phyloP scores from a whole-genome alignment of 2,797 vertebrate species.

The Zenarchopterus dispar region DNA sequence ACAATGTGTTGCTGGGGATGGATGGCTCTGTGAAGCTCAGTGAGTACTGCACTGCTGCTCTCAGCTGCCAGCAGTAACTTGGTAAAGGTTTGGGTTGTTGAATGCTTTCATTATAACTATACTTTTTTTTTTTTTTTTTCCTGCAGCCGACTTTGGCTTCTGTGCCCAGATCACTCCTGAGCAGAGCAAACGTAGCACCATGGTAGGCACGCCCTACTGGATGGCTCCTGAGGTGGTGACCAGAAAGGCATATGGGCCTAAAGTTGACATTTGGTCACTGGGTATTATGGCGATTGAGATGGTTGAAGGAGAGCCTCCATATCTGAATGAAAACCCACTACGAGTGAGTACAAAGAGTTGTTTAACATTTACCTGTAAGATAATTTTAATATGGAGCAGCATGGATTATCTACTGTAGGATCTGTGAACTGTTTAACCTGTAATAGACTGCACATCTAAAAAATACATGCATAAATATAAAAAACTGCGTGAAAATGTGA shows the following conservation, averaged over 20 bases:
- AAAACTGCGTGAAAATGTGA: too few relatives aligned
- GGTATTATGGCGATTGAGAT: slow-evolving; percentile 99
- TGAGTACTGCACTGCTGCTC: slow-evolving; percentile 75
- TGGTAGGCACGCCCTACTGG: slow-evolving; percentile 99
- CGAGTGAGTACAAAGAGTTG: slow-evolving; percentile 83
- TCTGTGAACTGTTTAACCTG: too few relatives aligned
- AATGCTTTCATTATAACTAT: neutral
- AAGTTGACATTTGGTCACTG: slow-evolving; percentile 98
- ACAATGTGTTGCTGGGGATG: slow-evolving; percentile 98
- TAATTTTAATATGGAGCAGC: too few relatives aligned
- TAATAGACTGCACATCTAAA: too few relatives aligned
- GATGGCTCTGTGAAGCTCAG: slow-evolving; percentile 98
- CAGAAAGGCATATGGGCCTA: slow-evolving; percentile 95
- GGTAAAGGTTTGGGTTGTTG: neutral
- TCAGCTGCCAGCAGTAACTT: neutral
- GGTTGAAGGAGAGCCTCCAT: slow-evolving; percentile 97
- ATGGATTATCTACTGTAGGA: too few relatives aligned
- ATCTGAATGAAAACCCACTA: slow-evolving; percentile 97
- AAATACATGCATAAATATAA: too few relatives aligned
- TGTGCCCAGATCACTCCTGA: slow-evolving; percentile 99
- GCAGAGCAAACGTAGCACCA: slow-evolving; percentile 98
- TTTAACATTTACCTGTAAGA: too few relatives aligned
- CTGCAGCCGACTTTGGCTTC: slow-evolving; percentile 95
- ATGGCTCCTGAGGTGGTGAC: slow-evolving; percentile 99
- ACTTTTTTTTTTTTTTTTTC: slow-evolving; percentile 14